Evolutionary conservation across 2,113 vertebrate species (phyloP), one percentile per base, ranked within the genome.

Genomic region (Phasianus colchicus): DNA sequence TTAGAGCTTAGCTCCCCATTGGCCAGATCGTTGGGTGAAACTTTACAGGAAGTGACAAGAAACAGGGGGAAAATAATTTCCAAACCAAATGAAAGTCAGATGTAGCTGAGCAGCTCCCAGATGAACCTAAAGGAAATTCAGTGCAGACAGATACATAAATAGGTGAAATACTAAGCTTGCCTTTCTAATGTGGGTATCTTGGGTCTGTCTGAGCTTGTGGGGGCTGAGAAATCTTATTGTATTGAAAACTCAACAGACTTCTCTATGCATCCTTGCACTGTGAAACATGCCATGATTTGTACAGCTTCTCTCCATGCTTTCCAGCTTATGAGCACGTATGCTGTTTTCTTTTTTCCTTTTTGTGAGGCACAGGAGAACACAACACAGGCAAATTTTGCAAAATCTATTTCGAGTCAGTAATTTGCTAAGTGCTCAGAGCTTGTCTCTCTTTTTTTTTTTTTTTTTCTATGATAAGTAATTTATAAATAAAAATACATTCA

Each of bases 401-500:
- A 83, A 93, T 70, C 90, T 97, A 86, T 91, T 91, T 95, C 83
- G 81, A 90, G 90, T 76, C 73, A 73, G 94, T 91, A 95, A 94
- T 92, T 95, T 96, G 72, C 92, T 93, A 95, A 96, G 94, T 91
- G 74, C 89, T 83, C 24, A n/a, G 79, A 89, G 67, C 88, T 92
- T 91, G 61, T 66, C 1, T 67, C 40, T 78, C 7, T 29, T 89
- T 71, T 77, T 86, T 54, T 52, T 50, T 92, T 71, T 80, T 84
- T 48, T 42, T 19, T 20, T 22, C 83, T 80, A 40, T 94, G 91
- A 95, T 95, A 94, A 96, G 89, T 83, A 75, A 90, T 93, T 95
- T 94, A 94, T 96, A 96, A 96, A 96, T 93, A 96, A 96, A 97
- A 95, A 95, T 93, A 96, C 93, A 95, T 92, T 96, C 90, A 89